phyloP scores from a whole-genome alignment of 2,888 invertebrate genomes.

The Peribatodes rhomboidaria region DNA sequence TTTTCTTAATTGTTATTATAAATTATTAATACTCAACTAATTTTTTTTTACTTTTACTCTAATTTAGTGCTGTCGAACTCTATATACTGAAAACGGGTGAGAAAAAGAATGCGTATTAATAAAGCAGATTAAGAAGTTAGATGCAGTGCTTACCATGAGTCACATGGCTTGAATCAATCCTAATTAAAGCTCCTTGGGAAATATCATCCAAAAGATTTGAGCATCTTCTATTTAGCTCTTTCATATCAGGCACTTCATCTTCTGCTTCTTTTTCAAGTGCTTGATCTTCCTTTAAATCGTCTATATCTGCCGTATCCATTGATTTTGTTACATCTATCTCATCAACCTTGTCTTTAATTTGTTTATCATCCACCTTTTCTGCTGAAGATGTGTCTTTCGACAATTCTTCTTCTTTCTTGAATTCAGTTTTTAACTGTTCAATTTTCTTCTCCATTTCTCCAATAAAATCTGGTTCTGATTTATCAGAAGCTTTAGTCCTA shows the following conservation, averaged over 20 bases:
- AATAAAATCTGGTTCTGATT: conserved; percentile 62
- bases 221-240: conserved; percentile 81
- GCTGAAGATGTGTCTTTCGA: conserved; percentile 42
- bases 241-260: conserved; percentile 77
- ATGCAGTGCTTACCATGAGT: conserved; percentile 72
- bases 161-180: conserved; percentile 81
- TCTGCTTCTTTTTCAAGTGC: conserved; percentile 48
- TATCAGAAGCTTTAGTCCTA: conserved; percentile 58
- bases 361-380: conserved; percentile 44
- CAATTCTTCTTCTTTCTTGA: conserved; percentile 57
- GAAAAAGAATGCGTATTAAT: neutral
- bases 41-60: too few relatives aligned
- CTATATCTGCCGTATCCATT: neutral
- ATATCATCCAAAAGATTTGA: conserved; percentile 83
- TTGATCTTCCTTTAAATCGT: conserved; percentile 18
- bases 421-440: conserved; percentile 64
- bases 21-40: too few relatives aligned
- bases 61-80: neutral
- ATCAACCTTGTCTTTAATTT: conserved; percentile 49
- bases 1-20: too few relatives aligned
- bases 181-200: conserved; percentile 81
- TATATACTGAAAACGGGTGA: neutral
- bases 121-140: neutral
- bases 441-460: conserved; percentile 68
- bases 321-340: conserved; percentile 1